These are phyloP conservation scores for Phycodurus eques DNA, from an alignment of 2,113 vertebrate genomes.

Conservation along the genomic window DNA sequence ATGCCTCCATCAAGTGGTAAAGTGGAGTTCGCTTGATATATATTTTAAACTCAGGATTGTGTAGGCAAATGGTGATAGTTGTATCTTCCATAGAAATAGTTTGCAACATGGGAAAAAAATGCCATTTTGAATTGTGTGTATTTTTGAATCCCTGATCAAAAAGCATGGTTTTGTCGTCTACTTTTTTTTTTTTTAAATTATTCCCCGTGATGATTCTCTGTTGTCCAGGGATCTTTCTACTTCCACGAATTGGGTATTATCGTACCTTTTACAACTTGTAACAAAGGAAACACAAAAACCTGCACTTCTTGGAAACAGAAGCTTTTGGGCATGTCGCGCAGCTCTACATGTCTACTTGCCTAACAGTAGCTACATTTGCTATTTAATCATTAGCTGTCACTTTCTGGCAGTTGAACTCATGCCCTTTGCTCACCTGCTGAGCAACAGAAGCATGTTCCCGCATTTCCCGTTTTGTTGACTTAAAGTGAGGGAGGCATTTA, in stretches of 20 bases:
- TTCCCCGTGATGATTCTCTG: not conserved
- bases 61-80: not conserved
- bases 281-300: not conserved
- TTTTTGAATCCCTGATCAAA: not conserved
- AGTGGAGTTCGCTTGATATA: not conserved
- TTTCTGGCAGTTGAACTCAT: constrained; percentile 30
- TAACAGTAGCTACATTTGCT: constrained; percentile 44
- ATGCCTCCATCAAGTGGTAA: not conserved
- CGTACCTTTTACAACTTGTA: not conserved
- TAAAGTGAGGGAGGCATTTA: constrained; percentile 34
- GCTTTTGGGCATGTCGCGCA: constrained; percentile 5
- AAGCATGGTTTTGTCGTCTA: not conserved
- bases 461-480: constrained; percentile 45
- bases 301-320: not conserved
- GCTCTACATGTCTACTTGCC: constrained; percentile 34
- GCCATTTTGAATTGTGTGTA: not conserved
- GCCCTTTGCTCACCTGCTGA: constrained; percentile 44
- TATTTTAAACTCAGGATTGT: not conserved
- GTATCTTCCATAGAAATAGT: not conserved
- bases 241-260: not conserved
- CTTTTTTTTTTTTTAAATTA: not conserved
- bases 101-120: not conserved
- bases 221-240: not conserved
- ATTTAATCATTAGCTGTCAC: constrained; percentile 66
- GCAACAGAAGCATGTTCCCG: constrained; percentile 30